Base-by-base conservation (phyloP, 30 jellyfish, hydroid and myxozoan species). In the Clytia hemisphaerica region DNA sequence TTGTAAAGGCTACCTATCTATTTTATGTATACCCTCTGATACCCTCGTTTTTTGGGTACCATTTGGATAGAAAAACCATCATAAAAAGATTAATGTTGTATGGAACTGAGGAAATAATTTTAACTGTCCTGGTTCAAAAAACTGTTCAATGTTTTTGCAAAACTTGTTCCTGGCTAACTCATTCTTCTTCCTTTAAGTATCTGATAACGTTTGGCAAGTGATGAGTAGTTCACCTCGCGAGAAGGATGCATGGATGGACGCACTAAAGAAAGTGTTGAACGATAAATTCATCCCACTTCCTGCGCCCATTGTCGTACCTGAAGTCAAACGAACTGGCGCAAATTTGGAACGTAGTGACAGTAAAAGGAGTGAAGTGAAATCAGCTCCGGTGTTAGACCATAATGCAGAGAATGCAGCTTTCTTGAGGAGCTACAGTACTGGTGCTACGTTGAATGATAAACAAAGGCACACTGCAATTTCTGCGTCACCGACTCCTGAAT, bases 211-310 rank as follows among this genome's bases (percentile, higher is more conserved):
- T 24, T 88, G 94, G 94, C 71, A 64, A 18, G 83, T 88, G 3
- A 88, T 88, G 97, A 88, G 85, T 83, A 66, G 97, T 58, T 79
- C 93, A 7, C 97, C 97, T 15, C 89, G 91, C 12, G 97, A 88
- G 53, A 88, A 88, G 58, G 97, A 88, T 68, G 71, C 87, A 0
- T 89, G 98, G 98, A 80, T 89, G 86, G 34, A 75, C 31, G 82
- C 95, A 33, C 38, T 80, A 47, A 89, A 89, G 49, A 47, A 83
- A 53, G 50, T 80, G 58, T 48, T 89, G 6, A 92, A 80, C 14
- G 94, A 79, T 25, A 78, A 94, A 27, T 88, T 86, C 40, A 57
- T 47, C 29, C 69, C 66, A 40, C 83, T 57, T 0, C 58, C 60
- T 27, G 6, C 9, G 2, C 21, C 27, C 27, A 29, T 19, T 5